phyloP scores from a whole-genome alignment of 2,113 vertebrate species.

The Dolichotis patagonum region DNA sequence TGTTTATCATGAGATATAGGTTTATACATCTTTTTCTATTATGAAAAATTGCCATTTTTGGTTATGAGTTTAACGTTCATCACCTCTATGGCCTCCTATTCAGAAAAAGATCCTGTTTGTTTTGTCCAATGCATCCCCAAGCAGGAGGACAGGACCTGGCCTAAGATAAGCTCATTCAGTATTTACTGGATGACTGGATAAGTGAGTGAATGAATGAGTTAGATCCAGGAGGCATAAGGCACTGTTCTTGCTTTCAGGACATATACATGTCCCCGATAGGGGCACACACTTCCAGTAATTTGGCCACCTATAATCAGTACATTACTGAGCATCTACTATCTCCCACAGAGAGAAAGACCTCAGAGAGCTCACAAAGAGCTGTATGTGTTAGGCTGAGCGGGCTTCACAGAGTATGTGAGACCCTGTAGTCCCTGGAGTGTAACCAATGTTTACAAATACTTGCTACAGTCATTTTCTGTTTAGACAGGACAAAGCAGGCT shows the following conservation, averaged over 20 bases:
- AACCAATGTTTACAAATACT: neutral
- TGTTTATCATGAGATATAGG: neutral
- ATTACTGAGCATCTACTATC: fast-evolving
- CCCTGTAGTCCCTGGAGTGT: neutral
- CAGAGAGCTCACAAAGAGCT: neutral
- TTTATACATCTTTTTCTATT: neutral
- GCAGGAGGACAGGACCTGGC: neutral
- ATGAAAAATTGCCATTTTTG: neutral
- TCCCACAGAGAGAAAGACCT: neutral
- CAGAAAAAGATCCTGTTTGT: neutral
- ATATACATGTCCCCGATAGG: neutral
- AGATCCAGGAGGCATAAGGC: neutral
- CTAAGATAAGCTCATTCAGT: neutral
- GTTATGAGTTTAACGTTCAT: neutral
- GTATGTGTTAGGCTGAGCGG: neutral
- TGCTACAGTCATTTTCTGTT: neutral
- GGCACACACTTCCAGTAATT: too few species aligned
- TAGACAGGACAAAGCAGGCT: neutral
- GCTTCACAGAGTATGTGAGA: neutral
- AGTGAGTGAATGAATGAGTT: neutral
- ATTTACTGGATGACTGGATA: neutral
- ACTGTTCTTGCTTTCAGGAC: neutral
- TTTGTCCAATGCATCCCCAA: neutral
- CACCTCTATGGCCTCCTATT: neutral
- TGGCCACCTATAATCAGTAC: neutral